Evolutionary conservation across 23 tunicate genomes (phyloP).

Genomic region (Styela plicata): DNA sequence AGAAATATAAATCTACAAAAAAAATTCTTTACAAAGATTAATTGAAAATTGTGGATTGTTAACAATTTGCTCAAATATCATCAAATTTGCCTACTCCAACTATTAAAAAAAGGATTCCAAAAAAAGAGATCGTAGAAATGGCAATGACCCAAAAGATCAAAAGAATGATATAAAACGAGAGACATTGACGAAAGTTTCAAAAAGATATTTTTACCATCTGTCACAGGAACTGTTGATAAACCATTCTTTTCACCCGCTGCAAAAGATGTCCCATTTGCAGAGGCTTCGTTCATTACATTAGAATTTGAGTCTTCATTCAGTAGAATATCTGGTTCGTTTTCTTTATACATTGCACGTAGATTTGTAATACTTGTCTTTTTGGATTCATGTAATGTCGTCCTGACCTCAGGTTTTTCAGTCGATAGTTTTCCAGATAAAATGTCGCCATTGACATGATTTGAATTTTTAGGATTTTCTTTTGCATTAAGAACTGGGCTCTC

Average conservation of each 20-base stretch:
- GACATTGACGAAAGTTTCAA: too few species aligned
- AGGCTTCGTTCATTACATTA: background rate
- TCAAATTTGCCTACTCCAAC: too few species aligned
- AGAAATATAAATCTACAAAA: too few species aligned
- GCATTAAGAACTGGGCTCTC: background rate
- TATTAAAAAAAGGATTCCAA: too few species aligned
- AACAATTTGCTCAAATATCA: too few species aligned
- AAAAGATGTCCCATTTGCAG: background rate
- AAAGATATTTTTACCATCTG: background rate
- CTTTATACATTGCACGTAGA: slow-evolving; percentile 33
- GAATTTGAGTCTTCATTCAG: background rate
- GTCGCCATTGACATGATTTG: background rate
- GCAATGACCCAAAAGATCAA: too few species aligned
- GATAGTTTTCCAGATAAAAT: background rate
- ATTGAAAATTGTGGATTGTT: too few species aligned
- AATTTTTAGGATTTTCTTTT: background rate
- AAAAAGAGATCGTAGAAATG: too few species aligned
- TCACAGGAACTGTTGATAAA: background rate
- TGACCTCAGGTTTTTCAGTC: background rate
- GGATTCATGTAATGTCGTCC: slow-evolving; percentile 9
- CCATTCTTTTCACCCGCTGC: background rate
- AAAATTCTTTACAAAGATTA: too few species aligned
- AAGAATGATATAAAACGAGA: too few species aligned
- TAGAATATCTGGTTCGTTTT: background rate
- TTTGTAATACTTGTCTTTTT: slow-evolving; percentile 58